These are phyloP conservation scores for Eurosta solidaginis DNA, from an alignment of 1,140 invertebrate species.

Conservation along the genomic window DNA sequence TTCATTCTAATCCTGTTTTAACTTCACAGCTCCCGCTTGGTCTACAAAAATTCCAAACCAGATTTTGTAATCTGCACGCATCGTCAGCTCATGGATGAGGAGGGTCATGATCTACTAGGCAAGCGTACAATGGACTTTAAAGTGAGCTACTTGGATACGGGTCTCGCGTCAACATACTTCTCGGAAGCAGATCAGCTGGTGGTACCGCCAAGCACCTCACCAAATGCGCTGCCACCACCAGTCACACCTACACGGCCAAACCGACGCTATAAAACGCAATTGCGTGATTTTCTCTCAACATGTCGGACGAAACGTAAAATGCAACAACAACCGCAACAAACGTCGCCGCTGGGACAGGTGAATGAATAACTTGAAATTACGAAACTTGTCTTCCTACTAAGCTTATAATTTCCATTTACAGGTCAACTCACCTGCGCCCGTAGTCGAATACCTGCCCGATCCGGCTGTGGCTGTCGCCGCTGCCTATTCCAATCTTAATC, in stretches of 20 bases:
- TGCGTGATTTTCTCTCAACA: constrained; percentile 89
- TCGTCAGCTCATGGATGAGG: constrained; percentile 97
- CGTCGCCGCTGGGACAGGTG: constrained; percentile 57
- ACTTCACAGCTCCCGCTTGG: constrained; percentile 79
- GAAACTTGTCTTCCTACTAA: background rate
- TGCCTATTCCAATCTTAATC: constrained; percentile 82
- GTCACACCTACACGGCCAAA: constrained; percentile 77
- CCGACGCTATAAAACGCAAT: constrained; percentile 88
- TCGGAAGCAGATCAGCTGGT: constrained; percentile 84
- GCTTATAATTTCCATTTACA: background rate
- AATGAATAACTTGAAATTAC: constrained; percentile 48
- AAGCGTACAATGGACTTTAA: constrained; percentile 99
- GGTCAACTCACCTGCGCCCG: constrained; percentile 60
- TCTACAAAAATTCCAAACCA: constrained; percentile 99
- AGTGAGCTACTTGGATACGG: constrained; percentile 91
- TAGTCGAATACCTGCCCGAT: constrained; percentile 71
- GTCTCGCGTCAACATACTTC: constrained; percentile 87
- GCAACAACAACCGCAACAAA: constrained; percentile 63
- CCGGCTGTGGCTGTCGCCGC: constrained; percentile 73
- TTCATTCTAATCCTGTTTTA: background rate
- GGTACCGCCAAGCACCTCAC: constrained; percentile 62
- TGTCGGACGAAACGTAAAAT: constrained; percentile 89
- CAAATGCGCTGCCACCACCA: constrained; percentile 62
- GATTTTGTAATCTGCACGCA: constrained; percentile 99
- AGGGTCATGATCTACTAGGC: constrained; percentile 92